Conservation (phyloP, 92 coral and sea anemone genomes). For the Porites lobata region DNA sequence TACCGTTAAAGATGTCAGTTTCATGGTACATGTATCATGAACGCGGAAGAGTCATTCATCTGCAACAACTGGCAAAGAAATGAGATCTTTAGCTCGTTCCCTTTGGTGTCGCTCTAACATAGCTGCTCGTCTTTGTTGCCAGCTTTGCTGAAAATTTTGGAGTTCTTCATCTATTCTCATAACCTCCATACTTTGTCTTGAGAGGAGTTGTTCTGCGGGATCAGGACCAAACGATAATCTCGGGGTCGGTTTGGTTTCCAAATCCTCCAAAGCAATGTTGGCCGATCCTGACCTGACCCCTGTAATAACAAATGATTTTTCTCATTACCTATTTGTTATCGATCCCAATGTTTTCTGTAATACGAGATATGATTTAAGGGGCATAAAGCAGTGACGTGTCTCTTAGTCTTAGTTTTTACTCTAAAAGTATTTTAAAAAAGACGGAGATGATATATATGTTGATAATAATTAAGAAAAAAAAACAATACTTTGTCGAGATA, state of each 20-base stretch:
- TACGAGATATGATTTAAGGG: no score
- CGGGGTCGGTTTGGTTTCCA: conserved; percentile 57
- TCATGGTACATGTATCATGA: no score
- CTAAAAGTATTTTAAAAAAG: no score
- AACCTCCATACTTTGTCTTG: conserved; percentile 85
- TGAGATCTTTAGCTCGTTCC: conserved; percentile 2
- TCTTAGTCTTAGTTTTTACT: no score
- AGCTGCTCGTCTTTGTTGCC: conserved; percentile 67
- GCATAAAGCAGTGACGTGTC: no score
- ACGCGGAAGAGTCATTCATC: no score
- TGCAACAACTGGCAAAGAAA: not conserved
- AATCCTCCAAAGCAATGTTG: conserved; percentile 5
- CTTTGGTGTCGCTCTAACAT: conserved; percentile 40
- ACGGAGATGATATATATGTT: no score
- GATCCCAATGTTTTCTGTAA: not conserved
- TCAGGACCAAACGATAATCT: conserved; percentile 70
- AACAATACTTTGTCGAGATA: no score
- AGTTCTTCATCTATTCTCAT: conserved; percentile 78
- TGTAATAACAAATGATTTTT: not conserved
- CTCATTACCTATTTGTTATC: not conserved
- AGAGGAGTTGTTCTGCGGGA: conserved; percentile 80
- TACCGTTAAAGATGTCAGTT: no score
- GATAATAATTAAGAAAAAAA: no score
- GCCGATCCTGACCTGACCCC: not conserved
- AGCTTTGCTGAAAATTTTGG: conserved; percentile 61